Evolutionary conservation across 2,888 invertebrate genomes (phyloP).

Genomic region (Eulithis testata): DNA sequence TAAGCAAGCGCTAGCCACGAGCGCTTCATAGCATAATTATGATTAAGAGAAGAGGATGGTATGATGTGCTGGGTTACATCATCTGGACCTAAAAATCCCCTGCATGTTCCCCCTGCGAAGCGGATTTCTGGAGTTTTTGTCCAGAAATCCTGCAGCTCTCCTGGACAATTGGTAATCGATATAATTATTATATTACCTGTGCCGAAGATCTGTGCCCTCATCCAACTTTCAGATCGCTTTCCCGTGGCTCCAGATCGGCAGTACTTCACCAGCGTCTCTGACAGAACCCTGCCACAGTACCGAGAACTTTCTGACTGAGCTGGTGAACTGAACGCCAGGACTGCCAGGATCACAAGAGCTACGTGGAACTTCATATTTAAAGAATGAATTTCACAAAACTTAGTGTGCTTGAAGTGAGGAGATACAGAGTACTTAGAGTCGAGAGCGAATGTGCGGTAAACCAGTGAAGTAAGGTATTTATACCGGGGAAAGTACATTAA

Average conservation of each 20-base stretch:
- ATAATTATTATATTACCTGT: conserved; percentile 10
- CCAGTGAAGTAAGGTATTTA: conserved; percentile 38
- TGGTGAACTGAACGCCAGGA: conserved; percentile 8
- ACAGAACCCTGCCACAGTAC: conserved; percentile 19
- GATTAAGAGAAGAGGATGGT: no score
- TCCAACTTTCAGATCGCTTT: conserved; percentile 24
- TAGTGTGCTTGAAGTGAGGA: neutral
- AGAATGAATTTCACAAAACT: neutral
- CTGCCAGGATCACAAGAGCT: conserved; percentile 11
- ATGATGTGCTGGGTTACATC: no score
- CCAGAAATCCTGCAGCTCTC: no score
- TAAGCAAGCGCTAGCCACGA: no score
- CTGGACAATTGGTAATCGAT: no score
- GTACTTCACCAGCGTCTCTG: conserved; percentile 24
- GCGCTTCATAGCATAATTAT: no score
- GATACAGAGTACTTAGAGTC: neutral
- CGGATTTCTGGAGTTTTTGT: no score
- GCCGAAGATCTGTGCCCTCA: conserved; percentile 20
- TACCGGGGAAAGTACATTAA: conserved; percentile 45
- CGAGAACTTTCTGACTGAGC: neutral
- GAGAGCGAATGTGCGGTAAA: conserved; percentile 18
- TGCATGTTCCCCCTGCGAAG: no score
- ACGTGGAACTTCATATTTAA: conserved; percentile 17
- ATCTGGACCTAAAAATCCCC: no score
- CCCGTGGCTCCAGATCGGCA: conserved; percentile 6